These are phyloP conservation scores for Brenthis ino DNA, from an alignment of 2,888 invertebrate species.

Conservation along the genomic window DNA sequence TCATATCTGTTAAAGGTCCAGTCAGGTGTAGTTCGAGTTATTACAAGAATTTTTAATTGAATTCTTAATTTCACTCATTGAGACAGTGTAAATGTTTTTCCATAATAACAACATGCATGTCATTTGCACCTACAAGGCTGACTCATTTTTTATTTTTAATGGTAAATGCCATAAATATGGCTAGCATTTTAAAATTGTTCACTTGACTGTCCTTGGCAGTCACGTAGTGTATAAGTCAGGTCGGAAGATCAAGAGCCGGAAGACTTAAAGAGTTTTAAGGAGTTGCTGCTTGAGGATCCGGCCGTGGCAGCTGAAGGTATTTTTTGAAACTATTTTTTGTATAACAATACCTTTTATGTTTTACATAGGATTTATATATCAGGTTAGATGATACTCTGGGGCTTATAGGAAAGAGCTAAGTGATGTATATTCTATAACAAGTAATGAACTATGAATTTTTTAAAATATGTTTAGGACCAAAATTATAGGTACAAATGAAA, in stretches of 20 bases:
- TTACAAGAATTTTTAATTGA: slow-evolving; percentile 73
- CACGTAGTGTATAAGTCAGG: slow-evolving; percentile 83
- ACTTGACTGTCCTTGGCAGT: slow-evolving; percentile 82
- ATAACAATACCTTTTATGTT: slow-evolving; percentile 58
- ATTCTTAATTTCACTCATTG: slow-evolving; percentile 61
- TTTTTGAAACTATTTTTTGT: slow-evolving; percentile 79
- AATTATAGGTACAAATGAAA: slow-evolving; percentile 1
- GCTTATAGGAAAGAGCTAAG: slow-evolving; percentile 25
- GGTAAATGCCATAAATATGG: slow-evolving; percentile 68
- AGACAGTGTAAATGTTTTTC: slow-evolving; percentile 55
- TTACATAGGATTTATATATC: slow-evolving; percentile 29
- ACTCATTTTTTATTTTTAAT: slow-evolving; percentile 50
- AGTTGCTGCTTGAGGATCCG: slow-evolving; percentile 77
- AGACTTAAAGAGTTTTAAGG: slow-evolving; percentile 78
- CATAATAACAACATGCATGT: slow-evolving; percentile 56
- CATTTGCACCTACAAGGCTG: slow-evolving; percentile 50
- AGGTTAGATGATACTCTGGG: slow-evolving; percentile 24
- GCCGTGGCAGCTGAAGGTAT: slow-evolving; percentile 78
- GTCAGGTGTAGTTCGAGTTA: slow-evolving; percentile 82
- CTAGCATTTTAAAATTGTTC: slow-evolving; percentile 81
- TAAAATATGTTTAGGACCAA: slow-evolving; percentile 1
- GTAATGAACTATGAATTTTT: background rate
- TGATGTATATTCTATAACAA: background rate
- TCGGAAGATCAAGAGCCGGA: slow-evolving; percentile 80
- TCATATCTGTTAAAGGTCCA: slow-evolving; percentile 83